phyloP scores from a whole-genome alignment of 2,888 invertebrate genomes.

The Hypsopygia costalis region DNA sequence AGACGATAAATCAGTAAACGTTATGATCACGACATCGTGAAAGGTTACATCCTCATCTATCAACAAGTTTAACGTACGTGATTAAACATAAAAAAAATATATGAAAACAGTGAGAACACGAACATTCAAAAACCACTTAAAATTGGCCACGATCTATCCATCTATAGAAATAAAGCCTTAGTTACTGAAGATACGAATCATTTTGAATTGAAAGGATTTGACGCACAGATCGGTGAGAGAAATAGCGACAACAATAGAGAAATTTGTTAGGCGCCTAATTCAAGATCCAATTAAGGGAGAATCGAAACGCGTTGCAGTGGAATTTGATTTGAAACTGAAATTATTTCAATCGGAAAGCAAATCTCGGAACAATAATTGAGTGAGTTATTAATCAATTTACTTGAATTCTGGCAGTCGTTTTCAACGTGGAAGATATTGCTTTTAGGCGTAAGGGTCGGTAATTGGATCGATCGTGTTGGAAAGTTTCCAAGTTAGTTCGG shows the following conservation, averaged over 20 bases:
- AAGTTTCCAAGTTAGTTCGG: constrained; percentile 9
- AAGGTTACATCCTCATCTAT: neutral
- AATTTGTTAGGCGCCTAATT: neutral
- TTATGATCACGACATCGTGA: neutral
- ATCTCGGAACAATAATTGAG: constrained; percentile 13
- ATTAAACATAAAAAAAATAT: too few species aligned
- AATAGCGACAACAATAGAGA: neutral
- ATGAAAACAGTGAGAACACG: too few species aligned
- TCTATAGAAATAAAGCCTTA: too few species aligned
- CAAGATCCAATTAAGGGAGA: neutral
- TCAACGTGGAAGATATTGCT: constrained; percentile 5
- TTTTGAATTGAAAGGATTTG: neutral
- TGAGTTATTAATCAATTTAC: constrained; percentile 14
- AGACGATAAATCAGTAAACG: neutral
- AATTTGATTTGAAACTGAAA: neutral
- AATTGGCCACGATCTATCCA: too few species aligned
- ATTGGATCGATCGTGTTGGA: constrained; percentile 8
- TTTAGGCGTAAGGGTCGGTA: neutral
- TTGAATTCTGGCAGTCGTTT: constrained; percentile 8
- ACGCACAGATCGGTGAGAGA: neutral
- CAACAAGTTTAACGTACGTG: neutral
- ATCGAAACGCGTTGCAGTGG: neutral
- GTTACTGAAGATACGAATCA: neutral
- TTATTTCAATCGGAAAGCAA: constrained; percentile 13
- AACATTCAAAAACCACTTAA: too few species aligned